phyloP scores from a whole-genome alignment of 1,140 invertebrate genomes.

The Ectropis grisescens region DNA sequence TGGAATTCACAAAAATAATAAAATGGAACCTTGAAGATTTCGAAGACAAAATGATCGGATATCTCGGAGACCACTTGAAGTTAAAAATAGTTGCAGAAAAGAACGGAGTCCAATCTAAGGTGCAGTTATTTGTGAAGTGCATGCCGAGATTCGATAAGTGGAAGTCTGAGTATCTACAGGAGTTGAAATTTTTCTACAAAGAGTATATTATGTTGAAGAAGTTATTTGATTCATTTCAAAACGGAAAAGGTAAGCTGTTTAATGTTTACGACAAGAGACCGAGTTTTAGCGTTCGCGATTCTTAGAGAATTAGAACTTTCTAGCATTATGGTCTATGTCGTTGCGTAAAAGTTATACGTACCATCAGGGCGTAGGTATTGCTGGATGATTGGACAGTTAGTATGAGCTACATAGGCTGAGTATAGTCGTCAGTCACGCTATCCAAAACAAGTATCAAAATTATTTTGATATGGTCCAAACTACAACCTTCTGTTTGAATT shows the following conservation, averaged over 20 bases:
- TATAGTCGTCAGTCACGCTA: too few relatives aligned
- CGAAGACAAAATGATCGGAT: conserved; percentile 31
- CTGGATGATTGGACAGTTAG: too few relatives aligned
- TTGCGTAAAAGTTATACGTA: too few relatives aligned
- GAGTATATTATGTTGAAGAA: conserved; percentile 37
- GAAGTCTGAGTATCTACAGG: conserved; percentile 35
- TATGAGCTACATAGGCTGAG: too few relatives aligned
- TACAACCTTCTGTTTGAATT: too few relatives aligned
- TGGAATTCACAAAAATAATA: conserved; percentile 17
- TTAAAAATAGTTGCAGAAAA: conserved; percentile 20
- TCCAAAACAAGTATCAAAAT: too few relatives aligned
- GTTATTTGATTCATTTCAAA: conserved; percentile 32
- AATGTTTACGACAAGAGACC: too few relatives aligned
- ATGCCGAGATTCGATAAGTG: conserved; percentile 31
- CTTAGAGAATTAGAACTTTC: too few relatives aligned
- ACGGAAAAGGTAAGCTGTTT: conserved; percentile 31
- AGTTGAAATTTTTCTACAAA: conserved; percentile 42
- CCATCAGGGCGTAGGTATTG: too few relatives aligned
- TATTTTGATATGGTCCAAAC: too few relatives aligned
- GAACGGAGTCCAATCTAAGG: conserved; percentile 8
- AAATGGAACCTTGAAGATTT: conserved; percentile 26
- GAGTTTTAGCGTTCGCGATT: too few relatives aligned
- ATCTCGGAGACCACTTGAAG: conserved; percentile 45
- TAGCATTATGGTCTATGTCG: too few relatives aligned
- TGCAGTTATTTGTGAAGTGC: conserved; percentile 42